Conservation (phyloP, 2,113 vertebrate species). For the Uria aalge region DNA sequence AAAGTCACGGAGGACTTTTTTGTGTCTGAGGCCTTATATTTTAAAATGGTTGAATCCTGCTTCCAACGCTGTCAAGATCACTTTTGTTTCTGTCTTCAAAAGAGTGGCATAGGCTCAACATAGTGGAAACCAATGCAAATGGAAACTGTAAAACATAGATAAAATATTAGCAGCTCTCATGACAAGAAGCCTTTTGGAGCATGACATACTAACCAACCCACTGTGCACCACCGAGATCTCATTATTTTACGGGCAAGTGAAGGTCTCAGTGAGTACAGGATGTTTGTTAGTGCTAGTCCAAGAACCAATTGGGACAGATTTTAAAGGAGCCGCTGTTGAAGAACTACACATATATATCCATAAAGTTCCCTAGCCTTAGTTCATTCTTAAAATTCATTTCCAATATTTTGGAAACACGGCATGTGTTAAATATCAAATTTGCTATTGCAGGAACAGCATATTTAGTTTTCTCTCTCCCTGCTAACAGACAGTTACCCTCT, state of each 20-base stretch:
- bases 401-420: not conserved
- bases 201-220: not conserved
- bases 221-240: not conserved
- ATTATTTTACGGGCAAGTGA: not conserved
- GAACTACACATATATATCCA: not conserved
- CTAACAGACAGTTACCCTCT: not conserved
- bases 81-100: not conserved
- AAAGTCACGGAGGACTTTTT: not conserved
- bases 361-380: not conserved
- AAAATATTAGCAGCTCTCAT: not conserved
- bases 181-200: not conserved
- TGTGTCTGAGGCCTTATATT: not conserved
- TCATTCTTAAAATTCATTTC: not conserved
- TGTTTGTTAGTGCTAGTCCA: not conserved
- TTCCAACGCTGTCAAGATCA: not conserved
- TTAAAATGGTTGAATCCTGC: not conserved
- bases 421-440: not conserved
- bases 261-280: not conserved
- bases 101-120: not conserved
- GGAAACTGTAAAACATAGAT: not conserved
- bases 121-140: not conserved
- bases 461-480: not conserved
- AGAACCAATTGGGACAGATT: not conserved
- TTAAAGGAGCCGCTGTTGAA: not conserved
- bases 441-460: not conserved